Percentiles rank a stretch among this genome's conserved stretches.
Evolutionary conservation across 2,797 vertebrate genomes (phyloP).

Genomic region (Phylloscopus collybita): DNA sequence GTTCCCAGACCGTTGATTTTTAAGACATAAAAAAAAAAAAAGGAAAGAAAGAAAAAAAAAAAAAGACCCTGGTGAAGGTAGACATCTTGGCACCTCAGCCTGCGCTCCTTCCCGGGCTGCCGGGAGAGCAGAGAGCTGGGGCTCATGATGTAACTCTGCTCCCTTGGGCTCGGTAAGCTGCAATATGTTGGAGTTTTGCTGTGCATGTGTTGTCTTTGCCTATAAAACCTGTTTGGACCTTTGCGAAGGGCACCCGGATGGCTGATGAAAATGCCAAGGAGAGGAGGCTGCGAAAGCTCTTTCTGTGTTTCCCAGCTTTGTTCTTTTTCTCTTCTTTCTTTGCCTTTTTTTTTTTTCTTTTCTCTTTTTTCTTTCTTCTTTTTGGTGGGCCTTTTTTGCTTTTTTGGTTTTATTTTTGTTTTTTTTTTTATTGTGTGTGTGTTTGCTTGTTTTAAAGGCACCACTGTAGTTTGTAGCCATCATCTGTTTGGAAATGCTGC

Average conservation of each 20-base stretch:
- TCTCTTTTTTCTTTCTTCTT: no score
- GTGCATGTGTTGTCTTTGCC: slow-evolving; percentile 29
- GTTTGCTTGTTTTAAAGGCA: slow-evolving; percentile 7
- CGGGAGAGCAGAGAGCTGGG: slow-evolving; percentile 8
- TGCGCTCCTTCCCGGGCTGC: slow-evolving; percentile 1
- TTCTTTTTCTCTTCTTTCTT: neutral
- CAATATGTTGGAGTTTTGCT: slow-evolving; percentile 14
- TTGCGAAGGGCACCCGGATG: neutral
- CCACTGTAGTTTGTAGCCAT: neutral
- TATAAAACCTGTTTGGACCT: slow-evolving; percentile 22
- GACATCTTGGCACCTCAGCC: slow-evolving; percentile 27
- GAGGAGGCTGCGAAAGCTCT: slow-evolving; percentile 30
- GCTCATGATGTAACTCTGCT: slow-evolving; percentile 31
- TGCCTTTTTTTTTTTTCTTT: no score
- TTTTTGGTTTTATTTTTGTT: neutral
- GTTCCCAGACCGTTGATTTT: slow-evolving; percentile 18
- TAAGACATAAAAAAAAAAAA: neutral
- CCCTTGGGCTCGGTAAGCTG: slow-evolving; percentile 53
- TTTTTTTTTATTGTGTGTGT: neutral
- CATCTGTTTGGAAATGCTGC: neutral
- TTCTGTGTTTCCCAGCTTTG: slow-evolving; percentile 17
- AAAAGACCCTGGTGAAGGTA: slow-evolving; percentile 3
- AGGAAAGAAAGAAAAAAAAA: neutral
- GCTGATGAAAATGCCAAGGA: slow-evolving; percentile 45
- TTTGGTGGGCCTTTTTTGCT: neutral